These are phyloP conservation scores for Pristionchus fissidentatus DNA, from an alignment of 2,888 invertebrate genomes.

Conservation along the genomic window DNA sequence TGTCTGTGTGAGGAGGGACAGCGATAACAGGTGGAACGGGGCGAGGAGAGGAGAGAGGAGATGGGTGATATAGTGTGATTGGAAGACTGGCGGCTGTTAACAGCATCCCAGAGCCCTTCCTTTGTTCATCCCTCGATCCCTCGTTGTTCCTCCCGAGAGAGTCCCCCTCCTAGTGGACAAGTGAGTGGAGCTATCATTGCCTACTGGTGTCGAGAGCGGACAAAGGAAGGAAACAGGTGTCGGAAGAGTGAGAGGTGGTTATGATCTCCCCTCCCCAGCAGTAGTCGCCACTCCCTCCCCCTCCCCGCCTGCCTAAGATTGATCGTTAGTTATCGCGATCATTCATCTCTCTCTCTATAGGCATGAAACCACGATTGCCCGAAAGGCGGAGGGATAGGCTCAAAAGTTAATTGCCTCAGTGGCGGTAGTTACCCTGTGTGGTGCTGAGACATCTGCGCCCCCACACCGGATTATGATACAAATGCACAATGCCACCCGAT, in stretches of 20 bases:
- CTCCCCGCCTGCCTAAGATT: constrained; percentile 30
- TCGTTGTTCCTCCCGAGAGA: constrained; percentile 7
- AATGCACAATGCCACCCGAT: not conserved
- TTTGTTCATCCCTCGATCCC: not conserved
- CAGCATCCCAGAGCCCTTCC: constrained; percentile 3
- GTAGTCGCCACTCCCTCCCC: not conserved
- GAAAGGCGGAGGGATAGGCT: constrained; percentile 27
- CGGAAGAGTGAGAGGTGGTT: constrained; percentile 2
- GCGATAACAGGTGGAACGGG: constrained; percentile 32
- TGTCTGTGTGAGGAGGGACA: no score
- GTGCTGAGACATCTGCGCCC: constrained; percentile 21
- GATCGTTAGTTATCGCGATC: constrained; percentile 37
- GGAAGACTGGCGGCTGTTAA: not conserved
- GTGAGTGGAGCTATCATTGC: not conserved
- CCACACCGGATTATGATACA: constrained; percentile 39
- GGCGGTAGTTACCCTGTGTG: constrained; percentile 1
- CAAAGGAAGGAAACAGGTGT: constrained; percentile 34
- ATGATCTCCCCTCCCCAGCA: not conserved
- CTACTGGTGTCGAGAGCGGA: constrained; percentile 24
- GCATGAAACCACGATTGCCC: constrained; percentile 11
- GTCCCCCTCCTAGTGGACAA: not conserved
- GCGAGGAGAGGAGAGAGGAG: not conserved
- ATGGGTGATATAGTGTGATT: constrained; percentile 43
- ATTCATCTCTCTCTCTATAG: constrained; percentile 39
- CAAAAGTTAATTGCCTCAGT: constrained; percentile 28